Evolutionary conservation across 2,797 vertebrate species (phyloP).

Genomic region (Glossophaga mutica): DNA sequence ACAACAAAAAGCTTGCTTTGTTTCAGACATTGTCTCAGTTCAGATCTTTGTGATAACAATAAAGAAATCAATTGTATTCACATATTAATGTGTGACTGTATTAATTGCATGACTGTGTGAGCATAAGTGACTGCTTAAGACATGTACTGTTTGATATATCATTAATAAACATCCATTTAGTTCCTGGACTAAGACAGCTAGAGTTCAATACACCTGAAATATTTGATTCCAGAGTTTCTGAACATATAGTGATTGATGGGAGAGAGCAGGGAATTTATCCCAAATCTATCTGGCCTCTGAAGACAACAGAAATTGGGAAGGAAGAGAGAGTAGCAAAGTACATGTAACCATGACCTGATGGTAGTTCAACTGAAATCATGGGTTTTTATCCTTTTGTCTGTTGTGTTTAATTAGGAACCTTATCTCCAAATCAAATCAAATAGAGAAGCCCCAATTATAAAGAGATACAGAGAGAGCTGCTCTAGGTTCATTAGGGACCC

Average conservation of each 20-base stretch:
- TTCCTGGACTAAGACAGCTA: neutral
- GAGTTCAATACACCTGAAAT: neutral
- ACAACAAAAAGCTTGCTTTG: neutral
- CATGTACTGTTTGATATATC: neutral
- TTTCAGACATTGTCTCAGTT: neutral
- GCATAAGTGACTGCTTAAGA: neutral
- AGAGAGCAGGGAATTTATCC: neutral
- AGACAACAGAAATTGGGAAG: neutral
- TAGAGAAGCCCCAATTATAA: neutral
- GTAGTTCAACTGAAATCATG: neutral
- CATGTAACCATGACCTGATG: neutral
- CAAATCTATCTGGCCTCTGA: neutral
- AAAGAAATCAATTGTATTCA: neutral
- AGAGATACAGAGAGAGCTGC: neutral
- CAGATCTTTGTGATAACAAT: neutral
- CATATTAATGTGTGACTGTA: neutral
- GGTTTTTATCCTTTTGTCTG: neutral
- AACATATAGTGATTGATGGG: neutral
- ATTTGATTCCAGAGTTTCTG: neutral
- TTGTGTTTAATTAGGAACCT: neutral
- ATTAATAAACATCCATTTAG: neutral
- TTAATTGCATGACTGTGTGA: neutral
- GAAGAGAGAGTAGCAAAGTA: neutral
- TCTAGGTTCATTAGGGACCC: neutral
- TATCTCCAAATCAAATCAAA: neutral